Conservation (phyloP, 1,140 invertebrate genomes). For the Bilobella aurantiaca region DNA sequence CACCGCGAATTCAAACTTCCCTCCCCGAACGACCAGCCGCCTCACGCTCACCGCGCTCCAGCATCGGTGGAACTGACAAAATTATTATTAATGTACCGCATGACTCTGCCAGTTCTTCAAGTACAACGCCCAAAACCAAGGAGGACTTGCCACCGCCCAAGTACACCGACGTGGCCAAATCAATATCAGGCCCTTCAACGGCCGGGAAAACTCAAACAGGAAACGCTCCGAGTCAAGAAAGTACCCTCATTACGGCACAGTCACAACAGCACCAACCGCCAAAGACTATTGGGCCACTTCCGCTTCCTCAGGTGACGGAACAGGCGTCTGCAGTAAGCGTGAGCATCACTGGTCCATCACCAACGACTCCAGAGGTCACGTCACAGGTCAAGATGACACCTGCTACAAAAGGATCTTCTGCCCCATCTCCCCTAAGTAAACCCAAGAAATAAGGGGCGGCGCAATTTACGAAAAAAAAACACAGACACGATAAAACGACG, state of each 20-base stretch:
- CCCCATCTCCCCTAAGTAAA: too few relatives aligned
- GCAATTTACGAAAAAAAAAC: too few relatives aligned
- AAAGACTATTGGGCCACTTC: neutral
- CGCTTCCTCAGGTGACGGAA: neutral
- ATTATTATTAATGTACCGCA: neutral
- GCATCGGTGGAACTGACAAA: neutral
- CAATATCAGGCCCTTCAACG: neutral
- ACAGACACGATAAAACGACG: neutral
- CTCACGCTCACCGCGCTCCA: neutral
- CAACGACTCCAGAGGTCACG: neutral
- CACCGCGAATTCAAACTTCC: neutral
- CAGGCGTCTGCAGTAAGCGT: neutral
- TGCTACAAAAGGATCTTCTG: too few relatives aligned
- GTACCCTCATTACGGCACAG: neutral
- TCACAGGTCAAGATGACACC: too few relatives aligned
- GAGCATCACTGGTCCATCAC: neutral
- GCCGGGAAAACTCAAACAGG: neutral
- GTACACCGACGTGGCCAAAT: neutral
- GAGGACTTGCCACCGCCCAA: neutral
- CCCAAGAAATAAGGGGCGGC: too few relatives aligned
- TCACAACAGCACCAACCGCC: constrained; percentile 1
- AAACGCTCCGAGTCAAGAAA: neutral
- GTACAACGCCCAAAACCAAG: neutral
- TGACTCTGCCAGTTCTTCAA: neutral
- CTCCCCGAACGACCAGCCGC: neutral